These are phyloP conservation scores for Rattus rattus DNA, from an alignment of 2,113 vertebrate genomes.

Conservation along the genomic window DNA sequence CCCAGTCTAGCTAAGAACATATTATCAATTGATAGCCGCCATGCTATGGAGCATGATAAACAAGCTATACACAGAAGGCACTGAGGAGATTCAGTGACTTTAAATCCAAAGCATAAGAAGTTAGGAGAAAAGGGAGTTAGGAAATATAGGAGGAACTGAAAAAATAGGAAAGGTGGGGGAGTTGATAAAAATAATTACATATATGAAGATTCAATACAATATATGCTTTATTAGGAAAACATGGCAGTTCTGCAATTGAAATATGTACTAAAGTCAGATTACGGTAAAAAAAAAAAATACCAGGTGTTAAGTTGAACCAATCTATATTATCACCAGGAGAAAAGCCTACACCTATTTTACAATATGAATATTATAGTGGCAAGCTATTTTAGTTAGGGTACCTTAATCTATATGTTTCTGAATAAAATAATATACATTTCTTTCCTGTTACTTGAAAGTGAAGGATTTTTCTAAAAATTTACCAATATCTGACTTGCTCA, in stretches of 20 bases:
- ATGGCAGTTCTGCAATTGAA: neutral
- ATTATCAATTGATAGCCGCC: neutral
- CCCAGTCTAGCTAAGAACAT: neutral
- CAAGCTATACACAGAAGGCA: too few relatives aligned
- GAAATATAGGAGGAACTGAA: neutral
- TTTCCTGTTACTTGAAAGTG: neutral
- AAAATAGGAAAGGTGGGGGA: neutral
- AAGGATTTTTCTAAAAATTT: slow-evolving; percentile 8
- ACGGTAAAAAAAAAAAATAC: neutral
- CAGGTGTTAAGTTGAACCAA: neutral
- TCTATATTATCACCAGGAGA: neutral
- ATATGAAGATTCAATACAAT: neutral
- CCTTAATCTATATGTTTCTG: neutral
- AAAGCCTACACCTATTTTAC: neutral
- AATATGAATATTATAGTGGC: neutral
- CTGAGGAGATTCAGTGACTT: neutral
- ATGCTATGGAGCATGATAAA: too few relatives aligned
- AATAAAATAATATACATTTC: neutral
- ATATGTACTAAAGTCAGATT: neutral
- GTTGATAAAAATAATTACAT: neutral
- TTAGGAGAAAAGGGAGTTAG: neutral
- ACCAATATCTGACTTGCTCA: slow-evolving; percentile 32
- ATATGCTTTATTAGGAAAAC: neutral
- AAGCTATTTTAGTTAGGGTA: neutral
- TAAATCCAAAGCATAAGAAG: neutral